phyloP scores from a whole-genome alignment of 2,113 vertebrate genomes.

The Dasyornis broadbenti region DNA sequence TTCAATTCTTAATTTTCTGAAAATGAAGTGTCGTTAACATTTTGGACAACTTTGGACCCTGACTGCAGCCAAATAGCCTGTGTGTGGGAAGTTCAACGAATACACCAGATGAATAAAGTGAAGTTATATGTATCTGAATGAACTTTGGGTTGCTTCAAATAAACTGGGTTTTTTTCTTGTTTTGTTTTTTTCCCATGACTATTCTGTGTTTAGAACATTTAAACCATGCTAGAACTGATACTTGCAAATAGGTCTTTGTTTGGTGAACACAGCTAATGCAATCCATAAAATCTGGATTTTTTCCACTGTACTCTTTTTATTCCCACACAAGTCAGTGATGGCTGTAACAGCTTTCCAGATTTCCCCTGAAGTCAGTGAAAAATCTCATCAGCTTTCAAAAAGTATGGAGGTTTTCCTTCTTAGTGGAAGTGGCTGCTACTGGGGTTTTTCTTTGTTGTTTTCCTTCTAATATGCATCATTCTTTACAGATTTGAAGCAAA shows the following conservation, averaged over 20 bases:
- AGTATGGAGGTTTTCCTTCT: background rate
- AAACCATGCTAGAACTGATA: background rate
- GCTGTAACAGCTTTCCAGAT: background rate
- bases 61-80: background rate
- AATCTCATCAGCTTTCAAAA: background rate
- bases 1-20: background rate
- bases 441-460: background rate
- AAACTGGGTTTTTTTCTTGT: rapidly evolving
- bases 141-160: background rate
- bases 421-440: background rate
- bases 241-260: background rate
- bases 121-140: background rate
- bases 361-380: background rate
- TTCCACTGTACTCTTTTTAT: background rate
- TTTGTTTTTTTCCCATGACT: background rate
- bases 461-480: background rate
- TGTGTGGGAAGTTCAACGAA: background rate
- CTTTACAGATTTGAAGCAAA: background rate
- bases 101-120: background rate
- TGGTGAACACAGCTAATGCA: background rate
- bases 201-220: background rate
- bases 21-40: background rate
- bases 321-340: background rate
- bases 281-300: background rate
- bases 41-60: background rate